Conservation (phyloP, 2,113 vertebrate genomes). For the Paradoxurus hermaphroditus region DNA sequence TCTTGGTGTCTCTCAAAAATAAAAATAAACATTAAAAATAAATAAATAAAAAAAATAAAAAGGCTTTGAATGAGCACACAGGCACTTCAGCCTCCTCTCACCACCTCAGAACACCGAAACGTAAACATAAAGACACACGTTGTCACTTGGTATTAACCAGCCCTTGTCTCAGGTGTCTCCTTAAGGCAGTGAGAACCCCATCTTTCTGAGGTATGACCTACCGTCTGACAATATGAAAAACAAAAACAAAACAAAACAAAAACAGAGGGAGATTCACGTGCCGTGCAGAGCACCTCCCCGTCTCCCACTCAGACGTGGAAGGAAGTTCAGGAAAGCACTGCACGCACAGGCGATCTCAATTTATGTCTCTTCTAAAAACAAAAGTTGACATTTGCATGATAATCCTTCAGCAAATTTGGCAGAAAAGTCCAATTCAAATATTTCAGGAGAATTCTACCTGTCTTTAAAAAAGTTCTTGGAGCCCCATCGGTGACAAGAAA, state of each 20-base stretch:
- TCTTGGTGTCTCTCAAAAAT: too few species aligned
- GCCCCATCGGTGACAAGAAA: constrained; percentile 49
- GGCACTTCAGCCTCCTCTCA: not conserved
- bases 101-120: not conserved
- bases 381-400: not conserved
- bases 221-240: not conserved
- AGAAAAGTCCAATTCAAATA: not conserved
- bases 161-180: not conserved
- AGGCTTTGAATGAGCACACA: not conserved
- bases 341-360: not conserved
- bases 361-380: constrained; percentile 44
- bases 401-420: constrained; percentile 49
- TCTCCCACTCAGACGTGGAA: not conserved
- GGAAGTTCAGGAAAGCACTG: not conserved
- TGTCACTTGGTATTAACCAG: not conserved
- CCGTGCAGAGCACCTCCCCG: not conserved
- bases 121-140: not conserved
- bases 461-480: not conserved
- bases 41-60: too few species aligned
- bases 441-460: constrained; percentile 43
- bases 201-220: not conserved
- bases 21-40: too few species aligned
- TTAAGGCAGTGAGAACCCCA: not conserved
- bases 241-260: not conserved
- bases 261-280: not conserved